Percentiles rank a stretch among this genome's conserved stretches.
Conservation (phyloP, 2,888 invertebrate genomes). For the Molorchus minor region DNA sequence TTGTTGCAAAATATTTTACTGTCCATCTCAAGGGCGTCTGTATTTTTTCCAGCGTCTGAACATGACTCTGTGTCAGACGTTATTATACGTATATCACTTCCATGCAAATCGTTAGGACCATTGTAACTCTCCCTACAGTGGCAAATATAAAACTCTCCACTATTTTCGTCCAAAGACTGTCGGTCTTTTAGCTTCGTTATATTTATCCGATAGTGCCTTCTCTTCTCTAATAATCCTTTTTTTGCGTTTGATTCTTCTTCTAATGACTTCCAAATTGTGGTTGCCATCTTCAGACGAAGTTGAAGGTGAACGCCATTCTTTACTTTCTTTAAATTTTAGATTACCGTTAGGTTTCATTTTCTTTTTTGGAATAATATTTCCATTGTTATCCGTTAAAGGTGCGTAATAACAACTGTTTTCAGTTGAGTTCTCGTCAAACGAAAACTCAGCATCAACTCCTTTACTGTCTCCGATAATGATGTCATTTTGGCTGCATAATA, state of each 20-base stretch:
- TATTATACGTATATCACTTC: constrained; percentile 36
- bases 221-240: constrained; percentile 27
- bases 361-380: constrained; percentile 20
- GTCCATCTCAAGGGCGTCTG: constrained; percentile 35
- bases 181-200: constrained; percentile 38
- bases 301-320: constrained; percentile 14
- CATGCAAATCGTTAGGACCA: constrained; percentile 21
- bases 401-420: constrained; percentile 30
- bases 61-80: constrained; percentile 51
- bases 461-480: constrained; percentile 48
- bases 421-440: constrained; percentile 44
- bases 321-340: neutral
- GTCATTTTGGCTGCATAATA: constrained; percentile 47
- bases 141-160: constrained; percentile 47
- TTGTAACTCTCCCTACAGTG: constrained; percentile 39
- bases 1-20: constrained; percentile 46
- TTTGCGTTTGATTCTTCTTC: constrained; percentile 28
- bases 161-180: constrained; percentile 44
- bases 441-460: constrained; percentile 46
- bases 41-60: constrained; percentile 45
- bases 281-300: constrained; percentile 30
- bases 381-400: constrained; percentile 19
- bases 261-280: constrained; percentile 8
- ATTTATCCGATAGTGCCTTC: constrained; percentile 42
- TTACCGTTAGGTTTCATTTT: neutral